Conservation (phyloP, 2,888 invertebrate species). For the Ophioninae sp. region DNA sequence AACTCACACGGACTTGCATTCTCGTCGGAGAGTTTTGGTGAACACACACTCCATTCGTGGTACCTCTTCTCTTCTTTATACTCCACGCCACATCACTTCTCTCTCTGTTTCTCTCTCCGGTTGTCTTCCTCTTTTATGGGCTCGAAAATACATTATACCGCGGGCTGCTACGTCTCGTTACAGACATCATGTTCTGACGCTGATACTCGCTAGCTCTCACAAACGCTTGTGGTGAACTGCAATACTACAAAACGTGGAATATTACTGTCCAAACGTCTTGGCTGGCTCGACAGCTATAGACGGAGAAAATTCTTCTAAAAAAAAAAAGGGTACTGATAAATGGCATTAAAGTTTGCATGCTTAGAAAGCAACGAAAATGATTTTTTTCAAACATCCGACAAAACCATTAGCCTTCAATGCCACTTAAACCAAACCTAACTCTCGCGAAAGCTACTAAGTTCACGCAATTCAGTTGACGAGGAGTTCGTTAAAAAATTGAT, state of each 20-base stretch:
- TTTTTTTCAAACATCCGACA: no score
- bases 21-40: slow-evolving; percentile 53
- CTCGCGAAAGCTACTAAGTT: no score
- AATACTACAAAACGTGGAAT: slow-evolving; percentile 5
- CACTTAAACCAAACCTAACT: no score
- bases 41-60: slow-evolving; percentile 37
- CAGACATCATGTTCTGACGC: slow-evolving; percentile 29
- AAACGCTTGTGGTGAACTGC: background rate
- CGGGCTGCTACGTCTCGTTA: slow-evolving; percentile 39
- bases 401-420: no score
- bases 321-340: background rate
- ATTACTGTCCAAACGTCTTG: background rate
- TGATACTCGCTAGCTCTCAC: slow-evolving; percentile 28
- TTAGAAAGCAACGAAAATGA: no score
- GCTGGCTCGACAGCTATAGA: background rate
- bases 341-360: background rate
- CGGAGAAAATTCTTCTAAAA: background rate
- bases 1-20: slow-evolving; percentile 74
- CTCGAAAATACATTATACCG: slow-evolving; percentile 46
- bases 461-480: no score
- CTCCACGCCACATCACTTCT: slow-evolving; percentile 9
- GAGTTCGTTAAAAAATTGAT: no score
- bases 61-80: slow-evolving; percentile 7
- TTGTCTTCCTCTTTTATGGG: background rate
- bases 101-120: slow-evolving; percentile 1